A percentile compares a stretch with the other conserved stretches of the same genome.
phyloP scores from a whole-genome alignment of 2,888 invertebrate species.

The Drosophila anomalata region DNA sequence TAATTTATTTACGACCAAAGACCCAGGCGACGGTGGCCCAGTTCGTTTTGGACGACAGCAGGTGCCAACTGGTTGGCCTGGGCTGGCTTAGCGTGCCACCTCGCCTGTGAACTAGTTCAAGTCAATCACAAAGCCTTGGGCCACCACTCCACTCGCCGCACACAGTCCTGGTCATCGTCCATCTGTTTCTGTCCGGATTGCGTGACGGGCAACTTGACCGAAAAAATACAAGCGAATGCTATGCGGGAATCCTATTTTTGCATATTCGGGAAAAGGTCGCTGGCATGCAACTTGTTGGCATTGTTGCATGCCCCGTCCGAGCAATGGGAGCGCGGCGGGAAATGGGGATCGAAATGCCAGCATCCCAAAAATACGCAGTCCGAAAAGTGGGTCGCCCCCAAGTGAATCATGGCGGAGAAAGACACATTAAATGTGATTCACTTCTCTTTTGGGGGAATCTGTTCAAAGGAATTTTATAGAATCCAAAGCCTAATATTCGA shows the following conservation, averaged over 20 bases:
- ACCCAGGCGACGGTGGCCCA: constrained; percentile 34
- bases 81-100: constrained; percentile 11
- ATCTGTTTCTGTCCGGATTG: constrained; percentile 19
- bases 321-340: constrained; percentile 6
- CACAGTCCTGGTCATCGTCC: constrained; percentile 36
- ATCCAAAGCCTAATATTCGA: neutral
- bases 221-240: constrained; percentile 45
- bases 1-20: constrained; percentile 40
- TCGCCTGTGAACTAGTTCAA: constrained; percentile 70
- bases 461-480: neutral
- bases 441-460: neutral
- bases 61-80: constrained; percentile 14
- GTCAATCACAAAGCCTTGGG: constrained; percentile 66
- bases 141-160: constrained; percentile 14
- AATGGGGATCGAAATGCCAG: constrained; percentile 64
- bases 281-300: constrained; percentile 58
- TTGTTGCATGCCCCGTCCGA: constrained; percentile 12
- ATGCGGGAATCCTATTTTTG: constrained; percentile 37
- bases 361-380: constrained; percentile 69
- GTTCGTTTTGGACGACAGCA: constrained; percentile 23
- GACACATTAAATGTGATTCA: constrained; percentile 2
- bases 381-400: constrained; percentile 63
- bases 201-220: constrained; percentile 67
- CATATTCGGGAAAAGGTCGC: constrained; percentile 66
- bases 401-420: constrained; percentile 61